Evolutionary conservation across 2,888 invertebrate species (phyloP).

Genomic region (Ennomos fuscantarius): DNA sequence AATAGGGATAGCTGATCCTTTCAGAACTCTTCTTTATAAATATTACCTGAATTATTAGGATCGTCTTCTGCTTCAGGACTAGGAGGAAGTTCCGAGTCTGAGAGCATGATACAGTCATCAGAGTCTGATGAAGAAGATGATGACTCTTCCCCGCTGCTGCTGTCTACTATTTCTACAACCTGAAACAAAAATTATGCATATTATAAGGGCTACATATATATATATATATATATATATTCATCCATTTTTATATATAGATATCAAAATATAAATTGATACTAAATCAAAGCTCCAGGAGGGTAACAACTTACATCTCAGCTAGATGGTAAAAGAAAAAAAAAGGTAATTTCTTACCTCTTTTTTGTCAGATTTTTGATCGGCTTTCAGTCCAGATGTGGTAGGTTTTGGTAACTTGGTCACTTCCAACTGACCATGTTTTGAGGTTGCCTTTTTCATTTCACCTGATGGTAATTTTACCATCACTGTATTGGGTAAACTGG

Average conservation of each 20-base stretch:
- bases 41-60: slow-evolving; percentile 92
- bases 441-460: slow-evolving; percentile 69
- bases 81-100: slow-evolving; percentile 92
- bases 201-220: background rate
- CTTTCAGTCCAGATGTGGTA: slow-evolving; percentile 66
- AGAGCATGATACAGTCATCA: slow-evolving; percentile 94
- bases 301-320: too few species aligned
- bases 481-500: slow-evolving; percentile 78
- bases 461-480: slow-evolving; percentile 78
- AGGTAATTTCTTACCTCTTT: slow-evolving; percentile 62
- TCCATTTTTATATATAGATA: too few species aligned
- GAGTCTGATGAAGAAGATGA: slow-evolving; percentile 88
- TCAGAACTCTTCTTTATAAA: background rate
- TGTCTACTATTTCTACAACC: slow-evolving; percentile 91
- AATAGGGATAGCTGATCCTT: too few species aligned
- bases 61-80: slow-evolving; percentile 95
- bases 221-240: too few species aligned
- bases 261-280: too few species aligned
- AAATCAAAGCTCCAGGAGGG: too few species aligned
- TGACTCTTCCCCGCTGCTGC: slow-evolving; percentile 84
- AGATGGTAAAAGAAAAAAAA: too few species aligned
- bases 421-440: slow-evolving; percentile 75
- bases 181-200: slow-evolving; percentile 50
- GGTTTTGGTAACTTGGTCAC: slow-evolving; percentile 71
- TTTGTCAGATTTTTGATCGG: slow-evolving; percentile 66